Evolutionary conservation across 2,797 vertebrate genomes (phyloP).

Genomic region (Triplophysa bombifrons): DNA sequence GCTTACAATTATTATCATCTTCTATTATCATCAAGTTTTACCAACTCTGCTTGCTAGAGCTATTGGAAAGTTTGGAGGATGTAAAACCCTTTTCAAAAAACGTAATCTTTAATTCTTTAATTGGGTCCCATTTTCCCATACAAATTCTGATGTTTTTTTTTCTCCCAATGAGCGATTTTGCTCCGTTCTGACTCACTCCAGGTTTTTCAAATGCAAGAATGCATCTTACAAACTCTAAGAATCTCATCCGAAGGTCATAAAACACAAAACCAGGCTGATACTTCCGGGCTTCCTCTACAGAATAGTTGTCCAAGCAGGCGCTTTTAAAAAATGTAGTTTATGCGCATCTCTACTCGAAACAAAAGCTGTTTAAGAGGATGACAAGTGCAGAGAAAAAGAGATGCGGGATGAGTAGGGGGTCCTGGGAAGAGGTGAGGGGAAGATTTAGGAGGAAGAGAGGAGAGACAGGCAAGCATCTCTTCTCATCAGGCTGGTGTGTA

Average conservation of each 20-base stretch:
- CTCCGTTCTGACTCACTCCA: not conserved
- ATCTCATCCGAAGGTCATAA: not conserved
- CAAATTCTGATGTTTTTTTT: too few relatives aligned
- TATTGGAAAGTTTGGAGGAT: too few relatives aligned
- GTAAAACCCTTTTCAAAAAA: too few relatives aligned
- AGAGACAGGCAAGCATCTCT: constrained; percentile 23
- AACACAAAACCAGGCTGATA: not conserved
- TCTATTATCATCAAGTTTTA: too few relatives aligned
- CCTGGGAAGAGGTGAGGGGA: not conserved
- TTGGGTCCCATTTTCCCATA: too few relatives aligned
- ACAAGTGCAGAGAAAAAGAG: not conserved
- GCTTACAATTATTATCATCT: not conserved
- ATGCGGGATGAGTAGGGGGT: not conserved
- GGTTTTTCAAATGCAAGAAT: too few relatives aligned
- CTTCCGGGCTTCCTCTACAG: not conserved
- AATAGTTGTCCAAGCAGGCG: not conserved
- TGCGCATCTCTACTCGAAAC: not conserved
- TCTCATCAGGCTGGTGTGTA: constrained; percentile 33
- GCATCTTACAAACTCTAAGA: not conserved
- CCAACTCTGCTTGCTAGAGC: not conserved
- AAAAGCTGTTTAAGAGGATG: constrained; percentile 3
- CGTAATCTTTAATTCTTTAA: too few relatives aligned
- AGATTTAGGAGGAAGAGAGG: constrained; percentile 14
- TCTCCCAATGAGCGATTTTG: not conserved
- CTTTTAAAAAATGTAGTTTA: not conserved